Conservation (phyloP, 2,113 vertebrate species). For the Podarcis cretensis region DNA sequence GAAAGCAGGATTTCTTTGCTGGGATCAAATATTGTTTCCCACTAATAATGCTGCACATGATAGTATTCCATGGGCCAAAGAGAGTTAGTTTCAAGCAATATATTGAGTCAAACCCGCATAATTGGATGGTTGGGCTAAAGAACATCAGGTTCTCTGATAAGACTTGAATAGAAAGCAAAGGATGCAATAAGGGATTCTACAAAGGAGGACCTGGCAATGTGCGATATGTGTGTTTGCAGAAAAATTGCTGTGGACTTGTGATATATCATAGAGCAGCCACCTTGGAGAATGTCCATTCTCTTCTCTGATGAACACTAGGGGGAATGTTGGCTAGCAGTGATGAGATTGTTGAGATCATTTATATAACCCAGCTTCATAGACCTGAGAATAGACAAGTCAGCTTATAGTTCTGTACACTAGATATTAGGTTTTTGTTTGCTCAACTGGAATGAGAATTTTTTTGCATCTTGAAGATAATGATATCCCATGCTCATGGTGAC, state of each 20-base stretch:
- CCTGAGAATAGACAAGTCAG: slow-evolving; percentile 79
- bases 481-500: slow-evolving; percentile 84
- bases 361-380: slow-evolving; percentile 69
- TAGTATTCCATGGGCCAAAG: background rate
- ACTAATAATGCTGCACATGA: background rate
- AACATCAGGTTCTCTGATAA: background rate
- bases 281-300: background rate
- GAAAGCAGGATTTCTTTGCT: background rate
- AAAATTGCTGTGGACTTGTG: background rate
- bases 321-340: background rate
- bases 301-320: background rate
- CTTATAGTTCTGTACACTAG: slow-evolving; percentile 85
- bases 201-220: background rate
- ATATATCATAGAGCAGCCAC: too few species aligned
- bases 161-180: background rate
- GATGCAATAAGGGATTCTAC: background rate
- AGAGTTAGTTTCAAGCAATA: background rate
- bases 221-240: background rate
- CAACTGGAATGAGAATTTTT: slow-evolving; percentile 81
- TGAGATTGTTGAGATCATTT: background rate
- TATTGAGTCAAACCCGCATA: background rate
- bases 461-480: slow-evolving; percentile 88
- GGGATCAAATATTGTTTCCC: background rate
- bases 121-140: background rate
- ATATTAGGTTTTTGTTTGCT: slow-evolving; percentile 87